Evolutionary conservation across 2,113 vertebrate species (phyloP).

Genomic region (Microtus ochrogaster): DNA sequence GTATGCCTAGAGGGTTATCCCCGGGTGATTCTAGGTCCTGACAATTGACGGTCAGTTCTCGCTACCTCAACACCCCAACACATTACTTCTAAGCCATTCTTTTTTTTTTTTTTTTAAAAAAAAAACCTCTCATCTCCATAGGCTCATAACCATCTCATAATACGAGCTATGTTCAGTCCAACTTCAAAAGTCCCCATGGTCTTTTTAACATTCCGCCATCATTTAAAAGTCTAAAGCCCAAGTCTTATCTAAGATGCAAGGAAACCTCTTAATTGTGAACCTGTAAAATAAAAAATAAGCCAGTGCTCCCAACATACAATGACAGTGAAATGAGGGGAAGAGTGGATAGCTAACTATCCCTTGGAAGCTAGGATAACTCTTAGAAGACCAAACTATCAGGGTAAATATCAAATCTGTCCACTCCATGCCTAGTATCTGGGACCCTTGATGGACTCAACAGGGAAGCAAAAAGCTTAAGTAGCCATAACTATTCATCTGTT

Average conservation of each 20-base stretch:
- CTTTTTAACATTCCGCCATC: neutral
- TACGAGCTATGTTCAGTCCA: neutral
- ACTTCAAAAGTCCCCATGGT: neutral
- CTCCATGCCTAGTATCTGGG: neutral
- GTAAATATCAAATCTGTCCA: neutral
- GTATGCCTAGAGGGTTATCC: neutral
- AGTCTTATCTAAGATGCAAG: neutral
- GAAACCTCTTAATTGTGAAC: neutral
- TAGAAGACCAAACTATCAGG: neutral
- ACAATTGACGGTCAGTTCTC: neutral
- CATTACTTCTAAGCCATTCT: neutral
- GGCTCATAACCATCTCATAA: neutral
- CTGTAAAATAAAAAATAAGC: neutral
- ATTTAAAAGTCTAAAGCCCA: neutral
- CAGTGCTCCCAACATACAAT: neutral
- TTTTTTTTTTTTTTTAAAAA: neutral
- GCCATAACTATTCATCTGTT: neutral
- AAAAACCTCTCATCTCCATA: neutral
- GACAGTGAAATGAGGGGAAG: neutral
- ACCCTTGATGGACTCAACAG: neutral
- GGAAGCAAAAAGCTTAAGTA: neutral
- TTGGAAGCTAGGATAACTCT: too few species aligned
- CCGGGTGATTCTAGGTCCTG: neutral
- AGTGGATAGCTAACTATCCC: neutral
- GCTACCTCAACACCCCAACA: neutral